Evolutionary conservation across 2,113 vertebrate species (phyloP).

Genomic region (Crotalus horridus): DNA sequence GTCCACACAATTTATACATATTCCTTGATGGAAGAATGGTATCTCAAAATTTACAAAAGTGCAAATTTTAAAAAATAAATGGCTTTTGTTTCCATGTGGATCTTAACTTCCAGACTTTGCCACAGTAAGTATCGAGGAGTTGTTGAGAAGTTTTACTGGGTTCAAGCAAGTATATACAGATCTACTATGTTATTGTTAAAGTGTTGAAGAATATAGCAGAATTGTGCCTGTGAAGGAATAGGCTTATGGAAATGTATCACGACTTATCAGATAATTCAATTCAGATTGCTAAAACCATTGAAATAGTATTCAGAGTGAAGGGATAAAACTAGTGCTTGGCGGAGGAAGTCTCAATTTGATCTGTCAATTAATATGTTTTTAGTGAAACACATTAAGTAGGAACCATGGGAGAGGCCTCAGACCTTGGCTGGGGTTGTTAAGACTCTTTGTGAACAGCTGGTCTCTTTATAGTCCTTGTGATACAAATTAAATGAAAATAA

Average conservation of each 20-base stretch:
- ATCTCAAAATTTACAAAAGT: not conserved
- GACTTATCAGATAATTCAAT: not conserved
- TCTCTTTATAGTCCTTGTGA: conserved; percentile 67
- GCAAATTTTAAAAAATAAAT: not conserved
- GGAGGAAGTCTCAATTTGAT: conserved; percentile 32
- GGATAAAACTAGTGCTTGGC: not conserved
- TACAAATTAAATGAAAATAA: conserved; percentile 70
- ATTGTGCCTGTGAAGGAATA: not conserved
- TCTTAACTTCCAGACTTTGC: not conserved
- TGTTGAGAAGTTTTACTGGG: not conserved
- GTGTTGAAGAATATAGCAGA: not conserved
- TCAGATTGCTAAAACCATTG: not conserved
- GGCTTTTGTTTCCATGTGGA: not conserved
- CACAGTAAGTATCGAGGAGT: not conserved
- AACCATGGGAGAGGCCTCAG: conserved; percentile 50
- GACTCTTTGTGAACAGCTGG: conserved; percentile 69
- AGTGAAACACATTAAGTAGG: conserved; percentile 53
- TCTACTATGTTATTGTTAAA: not conserved
- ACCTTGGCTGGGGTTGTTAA: conserved; percentile 59
- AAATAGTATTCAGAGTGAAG: not conserved
- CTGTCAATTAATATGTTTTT: conserved; percentile 55
- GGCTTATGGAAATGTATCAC: not conserved
- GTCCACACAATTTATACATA: not conserved
- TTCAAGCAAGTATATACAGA: not conserved
- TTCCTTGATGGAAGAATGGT: not conserved